phyloP scores from a whole-genome alignment of 2,797 vertebrate genomes.

The Lepus townsendii region DNA sequence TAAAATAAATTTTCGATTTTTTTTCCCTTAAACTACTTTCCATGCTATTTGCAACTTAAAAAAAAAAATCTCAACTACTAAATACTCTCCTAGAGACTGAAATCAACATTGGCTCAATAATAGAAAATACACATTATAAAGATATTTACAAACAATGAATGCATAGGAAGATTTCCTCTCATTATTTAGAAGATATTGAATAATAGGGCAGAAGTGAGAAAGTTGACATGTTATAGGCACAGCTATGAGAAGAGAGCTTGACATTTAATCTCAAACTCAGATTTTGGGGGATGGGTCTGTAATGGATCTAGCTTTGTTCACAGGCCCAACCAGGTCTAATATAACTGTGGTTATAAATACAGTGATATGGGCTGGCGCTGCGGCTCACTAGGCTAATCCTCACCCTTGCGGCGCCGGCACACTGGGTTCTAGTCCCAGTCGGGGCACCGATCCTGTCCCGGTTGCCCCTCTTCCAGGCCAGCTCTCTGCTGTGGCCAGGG shows the following conservation, averaged over 20 bases:
- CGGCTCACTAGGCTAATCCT: too few relatives aligned
- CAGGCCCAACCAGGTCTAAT: not conserved
- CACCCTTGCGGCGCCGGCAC: too few relatives aligned
- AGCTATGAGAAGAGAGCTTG: not conserved
- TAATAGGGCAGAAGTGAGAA: not conserved
- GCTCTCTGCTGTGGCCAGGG: too few relatives aligned
- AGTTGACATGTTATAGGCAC: not conserved
- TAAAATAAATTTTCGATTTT: conserved; percentile 31
- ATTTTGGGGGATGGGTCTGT: not conserved
- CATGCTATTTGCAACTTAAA: not conserved
- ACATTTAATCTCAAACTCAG: not conserved
- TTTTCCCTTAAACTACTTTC: conserved; percentile 21
- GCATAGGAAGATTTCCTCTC: not conserved
- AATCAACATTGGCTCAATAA: not conserved
- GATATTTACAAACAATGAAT: not conserved
- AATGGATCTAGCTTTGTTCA: not conserved
- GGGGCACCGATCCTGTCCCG: too few relatives aligned
- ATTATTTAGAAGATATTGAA: conserved; percentile 7
- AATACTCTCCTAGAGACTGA: not conserved
- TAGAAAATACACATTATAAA: not conserved
- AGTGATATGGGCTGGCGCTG: too few relatives aligned
- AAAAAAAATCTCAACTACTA: not conserved
- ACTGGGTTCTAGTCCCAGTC: too few relatives aligned
- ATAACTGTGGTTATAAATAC: not conserved
- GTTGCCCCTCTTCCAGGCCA: too few relatives aligned